Percentiles rank a stretch among this genome's conserved stretches.
phyloP scores from a whole-genome alignment of 2,888 invertebrate species.

The Blastobasis lacticolella region DNA sequence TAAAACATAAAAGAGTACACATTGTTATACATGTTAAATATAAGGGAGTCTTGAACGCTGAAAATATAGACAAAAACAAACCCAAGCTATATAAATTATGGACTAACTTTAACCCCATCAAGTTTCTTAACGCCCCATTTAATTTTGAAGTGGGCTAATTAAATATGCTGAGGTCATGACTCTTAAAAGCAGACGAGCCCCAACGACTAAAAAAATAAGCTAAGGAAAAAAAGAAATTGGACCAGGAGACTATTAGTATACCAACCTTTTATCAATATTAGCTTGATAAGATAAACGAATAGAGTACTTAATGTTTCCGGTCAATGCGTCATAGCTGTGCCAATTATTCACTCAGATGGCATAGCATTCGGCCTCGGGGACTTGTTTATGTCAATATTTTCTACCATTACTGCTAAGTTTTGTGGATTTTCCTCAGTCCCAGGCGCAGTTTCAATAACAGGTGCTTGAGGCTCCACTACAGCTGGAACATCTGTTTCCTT shows the following conservation, averaged over 20 bases:
- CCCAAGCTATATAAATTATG: too few species aligned
- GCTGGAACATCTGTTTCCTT: too few species aligned
- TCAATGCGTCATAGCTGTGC: background rate
- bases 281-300: background rate
- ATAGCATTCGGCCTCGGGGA: conserved; percentile 2
- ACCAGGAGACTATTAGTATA: background rate
- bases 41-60: too few species aligned
- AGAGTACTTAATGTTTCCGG: background rate
- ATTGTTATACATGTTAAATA: too few species aligned
- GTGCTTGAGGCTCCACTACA: background rate
- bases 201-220: too few species aligned
- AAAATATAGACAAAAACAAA: too few species aligned
- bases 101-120: too few species aligned
- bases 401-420: conserved; percentile 19
- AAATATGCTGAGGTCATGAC: too few species aligned
- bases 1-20: background rate
- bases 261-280: conserved; percentile 1
- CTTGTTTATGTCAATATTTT: conserved; percentile 15
- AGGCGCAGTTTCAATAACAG: background rate
- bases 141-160: too few species aligned
- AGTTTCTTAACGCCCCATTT: too few species aligned
- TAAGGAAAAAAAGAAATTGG: too few species aligned
- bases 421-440: background rate
- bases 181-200: too few species aligned
- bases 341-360: background rate